Percentiles rank a stretch among this genome's conserved stretches.
These are phyloP conservation scores for Cepaea hortensis DNA, from an alignment of 2,888 invertebrate species.

Conservation along the genomic window DNA sequence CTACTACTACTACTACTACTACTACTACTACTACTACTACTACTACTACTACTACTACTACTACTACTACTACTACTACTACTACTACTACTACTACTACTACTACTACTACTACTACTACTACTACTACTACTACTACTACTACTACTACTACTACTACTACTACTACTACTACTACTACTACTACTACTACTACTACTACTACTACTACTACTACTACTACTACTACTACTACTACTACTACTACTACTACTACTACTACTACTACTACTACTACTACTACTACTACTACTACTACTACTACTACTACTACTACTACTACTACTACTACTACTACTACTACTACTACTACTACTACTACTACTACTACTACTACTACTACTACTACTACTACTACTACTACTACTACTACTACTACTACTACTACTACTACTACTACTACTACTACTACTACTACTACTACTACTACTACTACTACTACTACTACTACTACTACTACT, in stretches of 20 bases:
- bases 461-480: conserved; percentile 15
- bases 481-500: conserved; percentile 17
- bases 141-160: neutral
- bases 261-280: no score
- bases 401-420: conserved; percentile 7
- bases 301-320: neutral
- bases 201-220: neutral
- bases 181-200: conserved; percentile 10
- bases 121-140: neutral
- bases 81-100: conserved; percentile 11
- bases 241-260: no score
- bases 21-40: conserved; percentile 22
- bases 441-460: neutral
- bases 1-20: conserved; percentile 2
- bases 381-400: conserved; percentile 11
- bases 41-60: conserved; percentile 22
- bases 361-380: conserved; percentile 22
- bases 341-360: conserved; percentile 22
- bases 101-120: conserved; percentile 3
- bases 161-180: conserved; percentile 15
- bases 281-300: no score
- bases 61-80: conserved; percentile 18
- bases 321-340: conserved; percentile 22
- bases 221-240: no score
- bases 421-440: neutral